Conservation (phyloP, 1,140 invertebrate genomes). For the Acyrthosiphon pisum region DNA sequence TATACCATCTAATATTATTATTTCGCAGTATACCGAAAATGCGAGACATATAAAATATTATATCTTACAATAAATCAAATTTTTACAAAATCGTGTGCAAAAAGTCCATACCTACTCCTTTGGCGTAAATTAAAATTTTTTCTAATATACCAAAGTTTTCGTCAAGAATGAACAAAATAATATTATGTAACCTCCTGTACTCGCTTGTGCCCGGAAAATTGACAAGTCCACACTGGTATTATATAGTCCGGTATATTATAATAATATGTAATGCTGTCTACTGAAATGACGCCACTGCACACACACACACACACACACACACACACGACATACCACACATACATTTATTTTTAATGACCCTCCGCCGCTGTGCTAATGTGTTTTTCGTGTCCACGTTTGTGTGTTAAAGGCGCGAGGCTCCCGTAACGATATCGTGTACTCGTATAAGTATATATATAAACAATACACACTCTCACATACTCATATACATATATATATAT, state of each 20-base stretch:
- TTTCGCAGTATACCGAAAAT: neutral
- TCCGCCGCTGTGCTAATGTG: neutral
- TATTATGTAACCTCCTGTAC: too few species aligned
- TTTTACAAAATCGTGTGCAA: too few species aligned
- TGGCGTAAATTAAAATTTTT: too few species aligned
- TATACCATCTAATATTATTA: neutral
- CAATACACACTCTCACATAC: neutral
- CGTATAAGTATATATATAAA: neutral
- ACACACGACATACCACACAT: neutral
- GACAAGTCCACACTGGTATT: neutral
- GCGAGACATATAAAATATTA: neutral
- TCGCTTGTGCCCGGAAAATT: neutral
- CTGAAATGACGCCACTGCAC: neutral
- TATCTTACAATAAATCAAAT: too few species aligned
- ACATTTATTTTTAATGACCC: neutral
- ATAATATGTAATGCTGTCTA: neutral
- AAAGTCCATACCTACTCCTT: too few species aligned
- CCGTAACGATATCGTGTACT: neutral
- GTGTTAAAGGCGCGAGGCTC: neutral
- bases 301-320: neutral
- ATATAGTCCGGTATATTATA: neutral
- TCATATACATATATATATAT: neutral
- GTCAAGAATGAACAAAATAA: too few species aligned
- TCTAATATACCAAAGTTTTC: too few species aligned
- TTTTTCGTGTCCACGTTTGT: slow-evolving; percentile 9